Percentiles rank a stretch among this genome's conserved stretches.
These are phyloP conservation scores for Halictus rubicundus DNA, from an alignment of 1,140 invertebrate species.

Conservation along the genomic window DNA sequence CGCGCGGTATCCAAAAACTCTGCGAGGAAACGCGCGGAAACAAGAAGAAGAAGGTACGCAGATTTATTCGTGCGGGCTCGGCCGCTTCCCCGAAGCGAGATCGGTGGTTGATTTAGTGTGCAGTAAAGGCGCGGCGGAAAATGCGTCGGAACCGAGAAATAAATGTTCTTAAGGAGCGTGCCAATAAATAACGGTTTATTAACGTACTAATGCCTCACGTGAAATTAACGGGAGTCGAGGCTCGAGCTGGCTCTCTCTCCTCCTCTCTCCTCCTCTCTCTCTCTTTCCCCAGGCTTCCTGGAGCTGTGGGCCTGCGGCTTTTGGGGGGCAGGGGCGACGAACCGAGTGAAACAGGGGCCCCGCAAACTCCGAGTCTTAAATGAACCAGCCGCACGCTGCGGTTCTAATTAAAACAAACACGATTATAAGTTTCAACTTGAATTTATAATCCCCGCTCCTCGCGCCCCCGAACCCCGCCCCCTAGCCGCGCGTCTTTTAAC, in stretches of 20 bases:
- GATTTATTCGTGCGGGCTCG: conserved; percentile 43
- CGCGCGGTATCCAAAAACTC: neutral
- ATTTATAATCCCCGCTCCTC: conserved; percentile 71
- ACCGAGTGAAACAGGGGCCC: conserved; percentile 12
- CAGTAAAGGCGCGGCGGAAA: conserved; percentile 44
- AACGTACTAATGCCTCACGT: conserved; percentile 67
- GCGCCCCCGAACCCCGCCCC: conserved; percentile 11
- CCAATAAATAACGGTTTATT: conserved; percentile 73
- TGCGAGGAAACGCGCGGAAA: neutral
- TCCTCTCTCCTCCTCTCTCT: no score
- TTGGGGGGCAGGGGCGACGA: conserved; percentile 24
- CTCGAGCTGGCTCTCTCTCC: neutral
- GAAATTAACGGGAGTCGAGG: conserved; percentile 66
- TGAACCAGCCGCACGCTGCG: conserved; percentile 68
- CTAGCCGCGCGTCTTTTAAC: conserved; percentile 11
- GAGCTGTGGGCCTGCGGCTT: neutral
- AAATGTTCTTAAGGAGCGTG: conserved; percentile 55
- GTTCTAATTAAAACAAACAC: conserved; percentile 78
- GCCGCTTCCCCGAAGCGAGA: conserved; percentile 26
- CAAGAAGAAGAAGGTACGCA: neutral
- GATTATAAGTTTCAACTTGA: conserved; percentile 72
- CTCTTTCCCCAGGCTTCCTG: neutral
- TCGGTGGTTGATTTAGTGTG: conserved; percentile 49
- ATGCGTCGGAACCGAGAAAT: conserved; percentile 43
- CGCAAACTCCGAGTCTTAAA: conserved; percentile 65